Evolutionary conservation across 2,888 invertebrate genomes (phyloP).

Genomic region (Melieria picta): DNA sequence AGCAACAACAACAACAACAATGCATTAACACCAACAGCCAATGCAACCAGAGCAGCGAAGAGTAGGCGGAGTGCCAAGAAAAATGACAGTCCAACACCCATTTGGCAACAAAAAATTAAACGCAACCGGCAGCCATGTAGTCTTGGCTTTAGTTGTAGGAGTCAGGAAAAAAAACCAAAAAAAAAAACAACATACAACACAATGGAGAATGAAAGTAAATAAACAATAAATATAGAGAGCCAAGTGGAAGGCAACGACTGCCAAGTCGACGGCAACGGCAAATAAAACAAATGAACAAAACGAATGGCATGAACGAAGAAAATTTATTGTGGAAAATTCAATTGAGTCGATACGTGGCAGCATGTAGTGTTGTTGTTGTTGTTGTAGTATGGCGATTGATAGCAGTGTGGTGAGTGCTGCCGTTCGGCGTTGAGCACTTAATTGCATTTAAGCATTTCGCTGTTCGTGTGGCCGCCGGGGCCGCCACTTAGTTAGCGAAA

Average conservation of each 20-base stretch:
- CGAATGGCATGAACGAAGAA: not conserved
- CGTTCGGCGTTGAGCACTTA: constrained; percentile 9
- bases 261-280: not conserved
- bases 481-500: not conserved
- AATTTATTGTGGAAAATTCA: constrained; percentile 19
- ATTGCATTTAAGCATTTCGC: constrained; percentile 5
- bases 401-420: not conserved
- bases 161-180: not conserved
- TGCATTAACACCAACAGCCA: too few species aligned
- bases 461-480: not conserved
- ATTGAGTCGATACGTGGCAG: constrained; percentile 10
- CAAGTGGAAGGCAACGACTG: not conserved
- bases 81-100: too few species aligned
- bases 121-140: too few species aligned
- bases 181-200: too few species aligned
- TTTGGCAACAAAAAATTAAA: too few species aligned
- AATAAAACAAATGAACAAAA: too few species aligned
- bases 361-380: constrained; percentile 3
- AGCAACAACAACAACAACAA: too few species aligned
- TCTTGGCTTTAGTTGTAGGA: not conserved
- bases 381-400: not conserved
- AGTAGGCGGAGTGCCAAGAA: too few species aligned
- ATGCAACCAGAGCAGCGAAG: too few species aligned
- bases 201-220: not conserved
- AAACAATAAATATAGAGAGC: not conserved